These are phyloP conservation scores for fruit fly (Drosophila melanogaster) DNA, from an alignment of 1,140 invertebrate genomes.

Conservation along the genomic window Release_6_plus_ISO1_MT NC_004354.4:16860501-16861000, in stretches of 20 bases:
- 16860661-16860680: neutral
- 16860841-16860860: slow-evolving; percentile 27
- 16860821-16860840: slow-evolving; percentile 33
- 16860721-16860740: slow-evolving; percentile 31
- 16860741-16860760: slow-evolving; percentile 21
- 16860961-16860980: slow-evolving; percentile 15
- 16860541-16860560: too few species aligned
- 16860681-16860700: neutral
- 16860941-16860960: slow-evolving; percentile 32
- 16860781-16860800: slow-evolving; percentile 23
- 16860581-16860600: neutral
- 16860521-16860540: too few species aligned
- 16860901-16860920: neutral
- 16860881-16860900: slow-evolving; percentile 6
- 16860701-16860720: slow-evolving; percentile 4
- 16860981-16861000: slow-evolving; percentile 55
- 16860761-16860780: slow-evolving; percentile 14
- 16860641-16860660: neutral
- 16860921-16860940: slow-evolving; percentile 9
- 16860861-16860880: neutral
- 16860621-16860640: neutral
- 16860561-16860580: neutral
- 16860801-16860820: slow-evolving; percentile 37
- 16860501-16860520: neutral
- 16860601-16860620: neutral